These are phyloP conservation scores for Clarias gariepinus DNA, from an alignment of 2,113 vertebrate genomes.

Conservation along the genomic window DNA sequence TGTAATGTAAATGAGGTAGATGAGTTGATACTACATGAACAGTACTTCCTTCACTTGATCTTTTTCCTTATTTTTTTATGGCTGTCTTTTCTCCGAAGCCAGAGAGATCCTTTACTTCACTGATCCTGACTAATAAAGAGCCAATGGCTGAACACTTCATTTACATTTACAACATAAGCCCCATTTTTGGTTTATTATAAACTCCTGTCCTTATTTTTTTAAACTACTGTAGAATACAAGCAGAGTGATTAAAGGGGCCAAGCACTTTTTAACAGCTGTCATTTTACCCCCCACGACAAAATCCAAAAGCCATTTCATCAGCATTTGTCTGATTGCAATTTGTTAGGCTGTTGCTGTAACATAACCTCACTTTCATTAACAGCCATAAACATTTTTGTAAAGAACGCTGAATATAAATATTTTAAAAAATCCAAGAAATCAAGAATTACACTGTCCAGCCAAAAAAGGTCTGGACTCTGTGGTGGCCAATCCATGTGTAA, in stretches of 20 bases:
- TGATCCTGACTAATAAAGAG: neutral
- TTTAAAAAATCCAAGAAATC: no score
- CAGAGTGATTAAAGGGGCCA: neutral
- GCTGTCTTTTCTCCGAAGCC: neutral
- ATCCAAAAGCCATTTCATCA: neutral
- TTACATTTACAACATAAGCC: neutral
- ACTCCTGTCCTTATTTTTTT: neutral
- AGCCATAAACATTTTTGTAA: neutral
- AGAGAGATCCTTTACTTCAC: neutral
- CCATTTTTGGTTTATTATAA: neutral
- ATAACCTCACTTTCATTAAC: neutral
- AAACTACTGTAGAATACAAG: neutral
- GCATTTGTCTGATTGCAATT: neutral
- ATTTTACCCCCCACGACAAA: neutral
- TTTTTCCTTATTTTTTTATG: neutral
- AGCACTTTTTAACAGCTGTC: neutral
- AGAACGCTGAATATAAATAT: no score
- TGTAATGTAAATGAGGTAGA: constrained; percentile 12
- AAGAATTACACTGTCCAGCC: no score
- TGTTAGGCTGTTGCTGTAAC: neutral
- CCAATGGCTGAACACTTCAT: neutral
- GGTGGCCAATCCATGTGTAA: no score
- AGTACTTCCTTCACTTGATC: neutral
- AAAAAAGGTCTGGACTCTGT: no score
- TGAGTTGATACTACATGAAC: neutral